Evolutionary conservation across 2,113 vertebrate species (phyloP).

Genomic region (Phainopepla nitens): DNA sequence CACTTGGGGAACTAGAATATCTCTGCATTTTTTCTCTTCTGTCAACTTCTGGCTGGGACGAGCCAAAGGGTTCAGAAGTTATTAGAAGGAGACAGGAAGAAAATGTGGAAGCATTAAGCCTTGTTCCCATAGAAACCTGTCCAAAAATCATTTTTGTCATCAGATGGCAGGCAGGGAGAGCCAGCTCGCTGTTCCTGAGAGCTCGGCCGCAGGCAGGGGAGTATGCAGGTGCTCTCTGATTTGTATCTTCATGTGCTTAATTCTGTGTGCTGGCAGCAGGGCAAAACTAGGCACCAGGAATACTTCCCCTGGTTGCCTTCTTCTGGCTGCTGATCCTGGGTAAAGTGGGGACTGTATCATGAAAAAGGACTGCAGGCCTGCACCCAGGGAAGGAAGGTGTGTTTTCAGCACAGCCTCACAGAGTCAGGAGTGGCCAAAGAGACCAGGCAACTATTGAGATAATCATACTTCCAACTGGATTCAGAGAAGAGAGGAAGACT

Average conservation of each 20-base stretch:
- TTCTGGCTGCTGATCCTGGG: not conserved
- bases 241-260: not conserved
- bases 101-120: not conserved
- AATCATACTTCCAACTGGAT: fast-evolving
- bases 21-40: not conserved
- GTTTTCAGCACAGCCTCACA: not conserved
- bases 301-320: fast-evolving
- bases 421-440: not conserved
- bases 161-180: not conserved
- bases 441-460: not conserved
- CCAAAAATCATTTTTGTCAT: not conserved
- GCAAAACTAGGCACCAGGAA: not conserved
- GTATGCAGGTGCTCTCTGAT: not conserved
- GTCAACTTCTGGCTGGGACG: not conserved
- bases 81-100: not conserved
- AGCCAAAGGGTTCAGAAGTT: not conserved
- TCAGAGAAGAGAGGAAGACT: not conserved
- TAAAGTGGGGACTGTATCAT: not conserved
- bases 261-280: not conserved
- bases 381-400: not conserved
- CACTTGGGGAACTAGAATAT: not conserved
- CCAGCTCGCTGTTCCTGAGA: fast-evolving
- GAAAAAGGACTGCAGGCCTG: not conserved
- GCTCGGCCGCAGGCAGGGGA: not conserved
- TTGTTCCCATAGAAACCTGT: conserved; percentile 39